phyloP scores from a whole-genome alignment of 2,888 invertebrate genomes.

The Drepana falcataria region DNA sequence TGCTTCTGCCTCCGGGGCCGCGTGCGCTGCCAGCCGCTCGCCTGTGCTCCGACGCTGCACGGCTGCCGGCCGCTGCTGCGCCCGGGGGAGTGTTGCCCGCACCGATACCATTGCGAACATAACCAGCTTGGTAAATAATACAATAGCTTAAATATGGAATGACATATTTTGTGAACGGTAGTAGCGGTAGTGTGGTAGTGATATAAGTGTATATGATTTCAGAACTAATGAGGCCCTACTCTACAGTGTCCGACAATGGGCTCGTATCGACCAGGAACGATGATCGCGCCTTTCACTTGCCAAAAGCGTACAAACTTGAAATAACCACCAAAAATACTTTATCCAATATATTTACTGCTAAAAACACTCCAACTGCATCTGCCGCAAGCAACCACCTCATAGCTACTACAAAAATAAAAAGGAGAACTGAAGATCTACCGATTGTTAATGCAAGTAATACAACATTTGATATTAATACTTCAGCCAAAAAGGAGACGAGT shows the following conservation, averaged over 20 bases:
- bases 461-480: conserved; percentile 15
- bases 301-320: conserved; percentile 38
- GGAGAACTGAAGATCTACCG: conserved; percentile 49
- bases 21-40: conserved; percentile 85
- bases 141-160: too few species aligned
- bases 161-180: too few species aligned
- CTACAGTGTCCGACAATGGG: conserved; percentile 28
- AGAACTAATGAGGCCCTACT: conserved; percentile 22
- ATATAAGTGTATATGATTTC: conserved; percentile 12
- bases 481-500: conserved; percentile 19
- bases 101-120: conserved; percentile 87
- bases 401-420: conserved; percentile 54
- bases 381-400: conserved; percentile 33
- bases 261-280: conserved; percentile 36
- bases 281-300: conserved; percentile 45
- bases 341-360: conserved; percentile 29
- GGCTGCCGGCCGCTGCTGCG: conserved; percentile 87
- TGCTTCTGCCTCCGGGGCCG: conserved; percentile 89
- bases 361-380: conserved; percentile 30
- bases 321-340: conserved; percentile 37
- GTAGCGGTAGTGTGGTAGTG: too few species aligned
- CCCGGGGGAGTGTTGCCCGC: conserved; percentile 89
- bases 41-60: conserved; percentile 85
- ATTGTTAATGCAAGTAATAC: conserved; percentile 14
- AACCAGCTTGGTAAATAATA: conserved; percentile 17